phyloP scores from a whole-genome alignment of 30 jellyfish, hydroid and myxozoan genomes.

The Cassiopea xamachana region DNA sequence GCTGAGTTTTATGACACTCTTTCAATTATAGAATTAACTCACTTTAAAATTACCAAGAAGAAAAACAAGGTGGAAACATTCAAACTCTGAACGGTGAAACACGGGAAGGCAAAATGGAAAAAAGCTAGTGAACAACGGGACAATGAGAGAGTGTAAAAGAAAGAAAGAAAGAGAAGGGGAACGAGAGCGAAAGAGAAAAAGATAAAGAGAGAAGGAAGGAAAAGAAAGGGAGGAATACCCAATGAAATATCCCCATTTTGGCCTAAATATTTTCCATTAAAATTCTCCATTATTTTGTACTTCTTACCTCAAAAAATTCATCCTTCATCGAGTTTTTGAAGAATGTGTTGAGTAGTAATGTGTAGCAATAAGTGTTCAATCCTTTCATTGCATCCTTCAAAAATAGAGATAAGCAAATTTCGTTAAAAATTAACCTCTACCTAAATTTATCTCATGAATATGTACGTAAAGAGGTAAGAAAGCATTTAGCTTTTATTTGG shows the following conservation, averaged over 20 bases:
- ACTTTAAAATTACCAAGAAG: too few species aligned
- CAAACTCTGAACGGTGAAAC: too few species aligned
- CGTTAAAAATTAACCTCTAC: too few species aligned
- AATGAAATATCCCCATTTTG: not conserved
- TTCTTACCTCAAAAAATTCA: slow-evolving; percentile 76
- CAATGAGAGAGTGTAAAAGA: too few species aligned
- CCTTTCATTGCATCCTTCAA: slow-evolving; percentile 61
- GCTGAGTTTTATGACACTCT: too few species aligned
- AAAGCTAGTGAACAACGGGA: too few species aligned
- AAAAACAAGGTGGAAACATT: too few species aligned
- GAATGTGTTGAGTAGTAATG: slow-evolving; percentile 53
- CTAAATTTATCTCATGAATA: too few species aligned
- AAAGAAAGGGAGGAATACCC: not conserved
- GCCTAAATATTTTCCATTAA: not conserved
- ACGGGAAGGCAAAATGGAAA: too few species aligned
- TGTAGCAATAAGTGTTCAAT: slow-evolving; percentile 49
- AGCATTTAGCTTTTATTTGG: too few species aligned
- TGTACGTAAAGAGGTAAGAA: not conserved
- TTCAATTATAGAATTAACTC: too few species aligned
- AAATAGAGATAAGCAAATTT: not conserved
- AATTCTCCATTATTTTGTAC: too few species aligned
- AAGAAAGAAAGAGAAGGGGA: not conserved
- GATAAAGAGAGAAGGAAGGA: not conserved
- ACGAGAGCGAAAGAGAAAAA: not conserved
- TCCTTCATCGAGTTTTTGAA: slow-evolving; percentile 63